phyloP scores from a whole-genome alignment of 2,797 vertebrate species.

The Periparus ater region DNA sequence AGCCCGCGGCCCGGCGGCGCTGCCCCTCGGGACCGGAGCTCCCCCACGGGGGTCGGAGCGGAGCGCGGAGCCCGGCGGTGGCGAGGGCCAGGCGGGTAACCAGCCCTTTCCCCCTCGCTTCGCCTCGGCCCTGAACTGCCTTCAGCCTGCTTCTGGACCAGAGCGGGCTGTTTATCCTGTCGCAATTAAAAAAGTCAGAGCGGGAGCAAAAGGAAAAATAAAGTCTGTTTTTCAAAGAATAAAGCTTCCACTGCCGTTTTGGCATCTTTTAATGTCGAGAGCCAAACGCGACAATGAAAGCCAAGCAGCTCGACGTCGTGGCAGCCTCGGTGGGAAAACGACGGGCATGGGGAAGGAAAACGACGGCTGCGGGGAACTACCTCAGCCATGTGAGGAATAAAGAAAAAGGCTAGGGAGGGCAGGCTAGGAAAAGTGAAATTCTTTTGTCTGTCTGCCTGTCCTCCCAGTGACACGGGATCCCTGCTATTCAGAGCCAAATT shows the following conservation, averaged over 20 bases:
- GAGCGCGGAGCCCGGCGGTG: background rate
- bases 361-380: background rate
- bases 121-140: background rate
- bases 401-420: background rate
- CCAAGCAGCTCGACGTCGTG: background rate
- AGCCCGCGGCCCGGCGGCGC: background rate
- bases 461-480: background rate
- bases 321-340: background rate
- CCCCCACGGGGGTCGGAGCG: no score
- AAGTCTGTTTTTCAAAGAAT: background rate
- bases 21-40: background rate
- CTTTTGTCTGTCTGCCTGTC: slow-evolving; percentile 33
- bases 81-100: background rate
- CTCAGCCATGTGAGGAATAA: background rate
- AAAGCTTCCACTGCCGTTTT: background rate
- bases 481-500: slow-evolving; percentile 9
- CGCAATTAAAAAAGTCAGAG: background rate
- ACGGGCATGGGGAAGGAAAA: background rate
- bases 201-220: slow-evolving; percentile 4
- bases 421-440: background rate
- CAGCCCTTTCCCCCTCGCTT: background rate
- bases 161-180: background rate
- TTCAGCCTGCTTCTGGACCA: background rate
- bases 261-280: background rate
- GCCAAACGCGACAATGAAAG: background rate